A percentile compares a stretch with the other conserved stretches of the same genome.
Evolutionary conservation across 1,140 invertebrate species (phyloP).

Genomic region (Zaprionus capensis): DNA sequence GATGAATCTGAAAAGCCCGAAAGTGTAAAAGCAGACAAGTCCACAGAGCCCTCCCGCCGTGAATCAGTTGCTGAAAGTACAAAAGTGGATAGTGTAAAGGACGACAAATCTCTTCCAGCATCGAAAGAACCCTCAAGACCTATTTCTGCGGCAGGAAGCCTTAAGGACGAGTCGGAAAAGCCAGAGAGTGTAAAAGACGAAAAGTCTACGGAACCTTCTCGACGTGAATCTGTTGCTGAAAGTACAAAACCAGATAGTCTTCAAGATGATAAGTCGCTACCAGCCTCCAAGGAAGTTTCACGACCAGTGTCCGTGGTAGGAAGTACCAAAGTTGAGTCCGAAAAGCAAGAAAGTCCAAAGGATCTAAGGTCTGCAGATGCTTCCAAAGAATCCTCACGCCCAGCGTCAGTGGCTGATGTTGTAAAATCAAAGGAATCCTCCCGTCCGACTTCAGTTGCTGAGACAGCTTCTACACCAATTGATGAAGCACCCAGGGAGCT

Average conservation of each 20-base stretch:
- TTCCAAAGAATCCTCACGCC: conserved; percentile 57
- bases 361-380: conserved; percentile 24
- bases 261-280: conserved; percentile 14
- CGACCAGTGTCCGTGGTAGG: conserved; percentile 33
- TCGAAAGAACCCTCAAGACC: conserved; percentile 36
- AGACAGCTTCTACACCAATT: conserved; percentile 71
- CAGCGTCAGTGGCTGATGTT: conserved; percentile 32
- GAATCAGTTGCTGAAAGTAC: conserved; percentile 13
- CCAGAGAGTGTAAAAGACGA: conserved; percentile 33
- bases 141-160: conserved; percentile 17
- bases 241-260: conserved; percentile 6
- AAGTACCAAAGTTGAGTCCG: conserved; percentile 29
- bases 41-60: conserved; percentile 25
- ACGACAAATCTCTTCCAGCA: conserved; percentile 35
- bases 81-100: conserved; percentile 35
- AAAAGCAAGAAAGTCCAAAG: conserved; percentile 21
- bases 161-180: conserved; percentile 28
- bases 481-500: conserved; percentile 57
- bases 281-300: conserved; percentile 40
- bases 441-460: conserved; percentile 47
- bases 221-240: conserved; percentile 33
- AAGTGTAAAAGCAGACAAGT: conserved; percentile 35
- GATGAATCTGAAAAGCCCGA: conserved; percentile 18
- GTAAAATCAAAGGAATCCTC: conserved; percentile 46
- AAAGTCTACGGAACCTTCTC: conserved; percentile 32